phyloP scores from a whole-genome alignment of 2,797 vertebrate species.

The Diplodus sargus region DNA sequence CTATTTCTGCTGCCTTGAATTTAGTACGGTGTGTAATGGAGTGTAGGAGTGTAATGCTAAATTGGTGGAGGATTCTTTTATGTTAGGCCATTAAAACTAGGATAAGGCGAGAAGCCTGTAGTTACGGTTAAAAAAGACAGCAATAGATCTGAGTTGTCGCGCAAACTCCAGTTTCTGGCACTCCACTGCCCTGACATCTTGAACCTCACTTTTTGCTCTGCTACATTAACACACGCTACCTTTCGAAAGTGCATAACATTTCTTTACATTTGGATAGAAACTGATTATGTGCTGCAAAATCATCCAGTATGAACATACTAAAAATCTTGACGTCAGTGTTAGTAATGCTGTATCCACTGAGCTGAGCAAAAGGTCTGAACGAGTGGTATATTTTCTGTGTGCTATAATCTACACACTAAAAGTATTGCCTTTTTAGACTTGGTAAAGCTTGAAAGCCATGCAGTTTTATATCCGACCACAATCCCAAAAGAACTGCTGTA shows the following conservation, averaged over 20 bases:
- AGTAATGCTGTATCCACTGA: not conserved
- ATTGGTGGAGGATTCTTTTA: not conserved
- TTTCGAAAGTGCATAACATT: too few relatives aligned
- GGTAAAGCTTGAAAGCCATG: not conserved
- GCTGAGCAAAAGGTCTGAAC: not conserved
- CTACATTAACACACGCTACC: too few relatives aligned
- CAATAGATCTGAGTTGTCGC: too few relatives aligned
- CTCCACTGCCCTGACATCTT: too few relatives aligned
- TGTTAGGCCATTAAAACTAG: not conserved
- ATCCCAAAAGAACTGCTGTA: conserved; percentile 14
- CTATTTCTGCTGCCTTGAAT: not conserved
- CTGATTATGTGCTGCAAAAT: too few relatives aligned
- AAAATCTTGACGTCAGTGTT: not conserved
- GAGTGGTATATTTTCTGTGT: not conserved
- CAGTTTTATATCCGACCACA: not conserved
- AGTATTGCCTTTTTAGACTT: not conserved
- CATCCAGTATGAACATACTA: too few relatives aligned
- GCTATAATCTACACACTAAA: not conserved
- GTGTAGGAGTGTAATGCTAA: not conserved
- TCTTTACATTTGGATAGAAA: too few relatives aligned
- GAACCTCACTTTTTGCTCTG: too few relatives aligned
- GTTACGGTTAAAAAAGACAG: too few relatives aligned
- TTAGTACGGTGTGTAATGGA: not conserved
- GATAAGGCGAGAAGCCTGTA: not conserved
- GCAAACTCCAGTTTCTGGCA: too few relatives aligned